Base-by-base conservation (phyloP, 2,888 invertebrate species). In the Pelosia muscerda region DNA sequence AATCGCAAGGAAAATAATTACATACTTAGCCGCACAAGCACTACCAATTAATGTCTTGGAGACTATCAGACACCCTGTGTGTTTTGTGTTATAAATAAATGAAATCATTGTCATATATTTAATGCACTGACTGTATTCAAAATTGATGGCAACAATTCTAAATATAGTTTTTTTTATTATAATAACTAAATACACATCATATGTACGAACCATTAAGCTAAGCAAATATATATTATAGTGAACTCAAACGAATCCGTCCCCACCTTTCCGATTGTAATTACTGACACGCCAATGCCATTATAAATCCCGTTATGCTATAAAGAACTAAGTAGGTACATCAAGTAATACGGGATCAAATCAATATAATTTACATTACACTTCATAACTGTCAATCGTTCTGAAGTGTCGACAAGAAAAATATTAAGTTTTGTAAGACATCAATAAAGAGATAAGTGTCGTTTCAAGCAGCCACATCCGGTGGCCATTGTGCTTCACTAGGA, bases 391-490 rank as follows among this genome's bases (percentile, higher is more conserved):
- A 86, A 88, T 88, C 83, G 85, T 81, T 84, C 77, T 87, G 84
- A 86, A 92, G 90, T 91, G 90, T 89, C 83, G 91, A 91, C 89
- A 89, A 88, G 90, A 88, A 92, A 91, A 93, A 91, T 93, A 93
- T 92, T 90, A 91, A 87, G 90, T 91, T 93, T 94, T 93, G 92
- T 91, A 87, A 91, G 92, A 92, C 93, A 92, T 92, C 93, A 90
- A 94, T 94, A 93, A 93, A 94, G 93, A 92, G 94, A 95, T 95
- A 95, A 91, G 95, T 94, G 94, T 93, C 92, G 89, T 87, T 92
- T 92, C 87, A 87, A 95, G 94, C 91, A 90, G 93, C 94, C 94
- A 94, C 94, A 92, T 95, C 95, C 95, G 93, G 93, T 86, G 81
- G 83, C 90, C 90, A 94, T 95, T 95, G 93, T 95, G 88, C 90